Evolutionary conservation across 2,113 vertebrate species (phyloP).

Genomic region (Suncus etruscus): DNA sequence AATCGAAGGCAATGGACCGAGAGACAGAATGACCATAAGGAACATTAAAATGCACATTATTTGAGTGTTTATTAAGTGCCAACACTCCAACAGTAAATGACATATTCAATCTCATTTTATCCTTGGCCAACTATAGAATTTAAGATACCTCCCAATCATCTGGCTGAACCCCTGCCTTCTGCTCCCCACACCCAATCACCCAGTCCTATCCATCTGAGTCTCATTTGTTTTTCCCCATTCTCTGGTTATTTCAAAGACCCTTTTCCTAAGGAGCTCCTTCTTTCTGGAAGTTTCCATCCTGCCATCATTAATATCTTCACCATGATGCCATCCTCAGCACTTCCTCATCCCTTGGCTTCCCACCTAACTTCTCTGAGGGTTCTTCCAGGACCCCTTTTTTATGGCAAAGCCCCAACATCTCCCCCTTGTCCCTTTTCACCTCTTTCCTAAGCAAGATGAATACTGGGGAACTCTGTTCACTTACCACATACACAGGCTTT

Average conservation of each 20-base stretch:
- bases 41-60: too few species aligned
- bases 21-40: too few species aligned
- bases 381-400: too few species aligned
- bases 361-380: neutral
- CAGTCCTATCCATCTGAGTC: neutral
- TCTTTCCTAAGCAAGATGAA: neutral
- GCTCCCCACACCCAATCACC: neutral
- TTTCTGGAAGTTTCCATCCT: neutral
- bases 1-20: too few species aligned
- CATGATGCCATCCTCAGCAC: neutral
- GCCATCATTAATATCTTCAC: rapidly evolving
- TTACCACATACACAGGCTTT: too few species aligned
- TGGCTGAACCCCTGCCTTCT: neutral
- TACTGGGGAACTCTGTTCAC: too few species aligned
- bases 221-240: too few species aligned
- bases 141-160: neutral
- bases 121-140: too few species aligned
- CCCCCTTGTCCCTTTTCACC: neutral
- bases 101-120: too few species aligned
- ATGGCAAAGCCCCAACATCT: too few species aligned
- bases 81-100: too few species aligned
- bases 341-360: neutral
- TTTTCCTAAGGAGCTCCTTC: neutral
- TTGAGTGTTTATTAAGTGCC: too few species aligned
- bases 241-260: neutral